Base-by-base conservation (phyloP, 2,888 invertebrate species). In the Drosophila differens region DNA sequence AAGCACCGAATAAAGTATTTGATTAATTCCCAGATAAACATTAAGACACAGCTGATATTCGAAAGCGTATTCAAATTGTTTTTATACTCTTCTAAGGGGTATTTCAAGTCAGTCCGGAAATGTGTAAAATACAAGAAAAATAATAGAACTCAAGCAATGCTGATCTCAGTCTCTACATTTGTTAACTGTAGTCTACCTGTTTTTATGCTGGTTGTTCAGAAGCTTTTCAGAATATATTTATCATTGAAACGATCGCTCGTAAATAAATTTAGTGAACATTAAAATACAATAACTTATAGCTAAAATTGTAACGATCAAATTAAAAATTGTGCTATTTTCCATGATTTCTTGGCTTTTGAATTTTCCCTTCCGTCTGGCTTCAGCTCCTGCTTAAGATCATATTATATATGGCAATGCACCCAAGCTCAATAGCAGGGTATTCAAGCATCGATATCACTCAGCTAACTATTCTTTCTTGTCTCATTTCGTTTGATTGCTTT, bases 401-500 rank as follows among this genome's bases (percentile, higher is more conserved):
- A 58, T 52, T 19, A 2, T 12, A 16, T 39, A 57, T 28, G 47
- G 4, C 22, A 57, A n/a, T 57, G 37, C 6, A 39, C 2, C 28
- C 12, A n/a, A 14, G 32, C 14, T 37, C 5, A 2, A 22, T 1
- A 12, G 9, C 14, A 61, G 69, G 51, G 69, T 69, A 69, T 69
- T 70, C 30, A 30, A 30, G 3, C 3, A 35, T 44, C 71, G 58
- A 10, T 41, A 55, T 4, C 25, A 22, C 30, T 1, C 19, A 2
- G 25, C 22, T 25, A 58, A 52, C 41, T 28, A 12, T 51, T 57
- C 19, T 41, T 58, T 39, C 51, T 41, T 57, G 77, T 71, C 73
- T 85, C 73, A 85, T 89, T 81, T 83, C 65, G 52, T 52, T 55
- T 74, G 61, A 79, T 68, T 74, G 67, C 74, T 57, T 78, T 78